Conservation (phyloP, 2,797 vertebrate species). For the Tympanoctomys barrerae region DNA sequence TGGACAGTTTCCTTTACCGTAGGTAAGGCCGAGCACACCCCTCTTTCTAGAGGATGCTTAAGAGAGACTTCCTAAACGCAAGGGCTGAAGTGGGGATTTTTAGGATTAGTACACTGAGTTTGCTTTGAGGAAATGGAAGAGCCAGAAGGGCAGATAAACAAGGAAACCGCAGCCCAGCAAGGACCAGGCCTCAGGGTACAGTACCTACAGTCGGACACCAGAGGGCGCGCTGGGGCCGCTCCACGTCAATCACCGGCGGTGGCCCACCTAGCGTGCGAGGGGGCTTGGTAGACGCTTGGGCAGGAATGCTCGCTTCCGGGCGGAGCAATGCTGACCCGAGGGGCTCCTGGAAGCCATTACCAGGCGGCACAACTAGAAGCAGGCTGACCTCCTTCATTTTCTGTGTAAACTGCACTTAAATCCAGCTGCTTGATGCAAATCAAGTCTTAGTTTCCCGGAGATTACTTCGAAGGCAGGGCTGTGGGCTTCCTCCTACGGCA, state of each 20-base stretch:
- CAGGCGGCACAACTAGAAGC: background rate
- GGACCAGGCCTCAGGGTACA: background rate
- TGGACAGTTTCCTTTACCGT: background rate
- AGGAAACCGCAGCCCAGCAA: background rate
- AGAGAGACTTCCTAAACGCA: background rate
- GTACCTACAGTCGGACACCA: background rate
- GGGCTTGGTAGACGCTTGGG: background rate
- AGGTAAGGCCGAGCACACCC: background rate
- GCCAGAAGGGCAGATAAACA: background rate
- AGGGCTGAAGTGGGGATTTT: background rate
- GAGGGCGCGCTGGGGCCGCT: background rate
- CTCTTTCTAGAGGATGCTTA: background rate
- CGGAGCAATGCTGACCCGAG: background rate
- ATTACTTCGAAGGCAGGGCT: background rate
- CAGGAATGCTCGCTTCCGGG: background rate
- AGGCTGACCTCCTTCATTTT: background rate
- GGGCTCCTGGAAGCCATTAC: background rate
- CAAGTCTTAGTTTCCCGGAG: background rate
- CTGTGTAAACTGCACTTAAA: background rate
- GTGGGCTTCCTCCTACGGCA: background rate
- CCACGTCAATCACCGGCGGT: accelerated
- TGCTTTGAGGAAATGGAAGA: background rate
- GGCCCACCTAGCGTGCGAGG: no score
- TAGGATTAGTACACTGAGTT: no score
- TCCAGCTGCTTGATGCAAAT: background rate